Evolutionary conservation across 2,888 invertebrate genomes (phyloP), one percentile per base, ranked within the genome.

Genomic region (Temnothorax ravouxi): DNA sequence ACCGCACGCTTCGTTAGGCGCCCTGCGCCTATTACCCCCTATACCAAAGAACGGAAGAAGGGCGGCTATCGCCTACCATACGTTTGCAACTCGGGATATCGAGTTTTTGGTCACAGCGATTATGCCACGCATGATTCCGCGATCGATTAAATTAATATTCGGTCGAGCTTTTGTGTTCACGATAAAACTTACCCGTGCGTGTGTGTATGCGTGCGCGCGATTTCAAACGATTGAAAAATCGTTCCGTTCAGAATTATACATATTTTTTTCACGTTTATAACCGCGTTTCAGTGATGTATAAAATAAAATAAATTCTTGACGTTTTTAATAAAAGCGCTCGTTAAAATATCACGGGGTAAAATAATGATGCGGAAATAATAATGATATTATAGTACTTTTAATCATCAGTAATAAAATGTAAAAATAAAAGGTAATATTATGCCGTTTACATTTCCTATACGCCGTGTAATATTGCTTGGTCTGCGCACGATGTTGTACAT

Each of bases 1-100:
- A 62, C 67, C 67, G 84, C 88, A 88, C 91, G 87, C 89, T 92
- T 92, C 88, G 90, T 91, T 90, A 88, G 84, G 84, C 88, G 87
- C 86, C 71, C 83, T 83, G 72, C 72, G 44, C 64, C 84, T 72
- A 83, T 85, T 85, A 77, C 64, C 74, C 64, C 25, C 77, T 72
- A 50, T 72, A 50, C 71, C 81, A 74, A 84, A 84, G 84, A 74
- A 74, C 66, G 69, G 72, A 61, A 84, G 74, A 75, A 80, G 77
- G 44, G 77, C 41, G 77, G 41, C 66, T 50, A 66, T 76, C 67
- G 76, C 54, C 67, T 66, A 77, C 69, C 77, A 59, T 83, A 50
- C 41, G 76, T 76, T 76, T 77, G 76, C 76, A 59, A 59, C 66
- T 66, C 83, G 79, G 64, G 66, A 75, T 75, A 74, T 64, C 75